phyloP scores from a whole-genome alignment of 2,797 vertebrate species.

The Taeniopygia guttata region DNA sequence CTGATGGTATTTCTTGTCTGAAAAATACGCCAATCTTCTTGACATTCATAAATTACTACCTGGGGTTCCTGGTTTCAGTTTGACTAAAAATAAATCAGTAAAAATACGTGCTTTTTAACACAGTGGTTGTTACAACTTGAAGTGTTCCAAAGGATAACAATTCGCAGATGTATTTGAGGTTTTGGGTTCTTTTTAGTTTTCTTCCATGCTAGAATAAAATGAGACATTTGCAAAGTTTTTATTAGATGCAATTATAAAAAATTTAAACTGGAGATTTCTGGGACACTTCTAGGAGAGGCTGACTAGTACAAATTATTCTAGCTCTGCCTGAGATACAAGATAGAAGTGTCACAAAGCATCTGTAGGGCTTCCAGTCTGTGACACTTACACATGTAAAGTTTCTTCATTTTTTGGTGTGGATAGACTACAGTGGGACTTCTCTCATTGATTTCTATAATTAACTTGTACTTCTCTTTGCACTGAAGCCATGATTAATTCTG shows the following conservation, averaged over 20 bases:
- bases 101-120: slow-evolving; percentile 34
- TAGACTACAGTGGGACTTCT: neutral
- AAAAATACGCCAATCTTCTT: slow-evolving; percentile 33
- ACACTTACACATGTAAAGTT: neutral
- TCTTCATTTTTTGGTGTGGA: neutral
- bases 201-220: neutral
- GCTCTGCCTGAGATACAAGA: neutral
- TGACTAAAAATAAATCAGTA: slow-evolving; percentile 48
- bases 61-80: slow-evolving; percentile 38
- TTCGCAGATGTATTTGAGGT: slow-evolving; percentile 33
- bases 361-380: neutral
- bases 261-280: neutral
- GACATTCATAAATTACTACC: slow-evolving; percentile 54
- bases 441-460: neutral
- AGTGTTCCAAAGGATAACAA: slow-evolving; percentile 20
- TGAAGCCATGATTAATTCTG: neutral
- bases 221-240: neutral
- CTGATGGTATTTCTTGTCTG: slow-evolving; percentile 27
- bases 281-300: neutral
- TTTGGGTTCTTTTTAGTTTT: neutral
- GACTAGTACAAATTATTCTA: neutral
- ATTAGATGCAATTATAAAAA: neutral
- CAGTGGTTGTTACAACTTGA: slow-evolving; percentile 1
- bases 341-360: neutral
- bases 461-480: neutral